phyloP scores from a whole-genome alignment of 1,140 invertebrate species.

The Chelonus insularis region DNA sequence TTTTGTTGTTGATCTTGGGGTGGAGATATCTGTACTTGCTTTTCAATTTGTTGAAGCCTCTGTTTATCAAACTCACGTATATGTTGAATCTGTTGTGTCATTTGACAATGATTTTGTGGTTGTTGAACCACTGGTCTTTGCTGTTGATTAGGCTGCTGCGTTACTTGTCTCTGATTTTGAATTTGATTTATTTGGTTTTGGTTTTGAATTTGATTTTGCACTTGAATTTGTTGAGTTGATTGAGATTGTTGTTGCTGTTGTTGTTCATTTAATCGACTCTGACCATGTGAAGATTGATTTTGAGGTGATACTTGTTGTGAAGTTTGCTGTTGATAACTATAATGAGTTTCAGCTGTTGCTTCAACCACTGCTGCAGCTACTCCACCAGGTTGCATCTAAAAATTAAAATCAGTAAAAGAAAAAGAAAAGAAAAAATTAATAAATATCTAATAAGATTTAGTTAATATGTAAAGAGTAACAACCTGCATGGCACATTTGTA shows the following conservation, averaged over 20 bases:
- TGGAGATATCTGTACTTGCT: constrained; percentile 39
- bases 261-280: constrained; percentile 48
- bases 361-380: constrained; percentile 53
- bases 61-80: constrained; percentile 53
- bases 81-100: constrained; percentile 53
- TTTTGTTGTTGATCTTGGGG: constrained; percentile 32
- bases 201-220: constrained; percentile 54
- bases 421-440: not conserved
- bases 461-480: too few relatives aligned
- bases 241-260: constrained; percentile 39
- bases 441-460: too few relatives aligned
- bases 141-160: constrained; percentile 37
- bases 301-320: constrained; percentile 50
- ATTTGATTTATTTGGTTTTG: constrained; percentile 57
- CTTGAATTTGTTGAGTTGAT: constrained; percentile 54
- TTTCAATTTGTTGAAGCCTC: constrained; percentile 52
- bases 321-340: constrained; percentile 56
- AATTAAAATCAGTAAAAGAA: too few relatives aligned
- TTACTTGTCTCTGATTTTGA: constrained; percentile 56
- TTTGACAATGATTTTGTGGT: constrained; percentile 46
- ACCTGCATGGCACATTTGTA: constrained; percentile 63
- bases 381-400: constrained; percentile 55
- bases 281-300: constrained; percentile 45
- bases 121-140: constrained; percentile 34
- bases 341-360: constrained; percentile 52